Percentiles rank a stretch among this genome's conserved stretches.
Evolutionary conservation across 2,113 vertebrate species (phyloP).

Genomic region (Dolichotis patagonum): DNA sequence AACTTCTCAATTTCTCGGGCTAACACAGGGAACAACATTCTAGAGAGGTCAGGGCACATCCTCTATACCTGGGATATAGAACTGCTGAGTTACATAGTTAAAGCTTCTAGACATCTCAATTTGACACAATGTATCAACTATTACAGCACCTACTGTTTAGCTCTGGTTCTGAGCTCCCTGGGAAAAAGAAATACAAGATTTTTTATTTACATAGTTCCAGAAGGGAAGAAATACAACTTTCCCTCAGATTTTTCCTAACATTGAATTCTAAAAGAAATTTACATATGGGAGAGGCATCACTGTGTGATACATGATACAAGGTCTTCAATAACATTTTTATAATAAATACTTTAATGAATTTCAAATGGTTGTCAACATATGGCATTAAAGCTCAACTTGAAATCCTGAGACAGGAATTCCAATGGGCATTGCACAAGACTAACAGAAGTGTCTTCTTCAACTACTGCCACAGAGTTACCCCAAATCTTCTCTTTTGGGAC

Average conservation of each 20-base stretch:
- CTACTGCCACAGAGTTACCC: background rate
- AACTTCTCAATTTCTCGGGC: background rate
- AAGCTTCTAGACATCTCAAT: background rate
- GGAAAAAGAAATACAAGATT: background rate
- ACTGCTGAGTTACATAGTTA: background rate
- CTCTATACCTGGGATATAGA: background rate
- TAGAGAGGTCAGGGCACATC: background rate
- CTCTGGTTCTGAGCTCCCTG: background rate
- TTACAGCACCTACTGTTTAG: background rate
- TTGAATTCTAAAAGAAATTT: slow-evolving; percentile 5
- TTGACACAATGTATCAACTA: background rate
- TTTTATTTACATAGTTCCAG: background rate
- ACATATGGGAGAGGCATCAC: background rate
- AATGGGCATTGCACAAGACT: background rate
- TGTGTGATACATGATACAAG: background rate
- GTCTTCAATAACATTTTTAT: background rate
- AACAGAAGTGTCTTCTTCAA: background rate
- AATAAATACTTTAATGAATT: background rate
- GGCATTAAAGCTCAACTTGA: slow-evolving; percentile 8
- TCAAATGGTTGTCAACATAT: background rate
- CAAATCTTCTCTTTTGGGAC: background rate
- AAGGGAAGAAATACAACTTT: background rate
- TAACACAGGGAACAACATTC: background rate
- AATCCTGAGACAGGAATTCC: background rate
- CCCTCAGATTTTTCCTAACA: background rate